phyloP scores from a whole-genome alignment of 2,888 invertebrate genomes.

The Melanchra persicariae region DNA sequence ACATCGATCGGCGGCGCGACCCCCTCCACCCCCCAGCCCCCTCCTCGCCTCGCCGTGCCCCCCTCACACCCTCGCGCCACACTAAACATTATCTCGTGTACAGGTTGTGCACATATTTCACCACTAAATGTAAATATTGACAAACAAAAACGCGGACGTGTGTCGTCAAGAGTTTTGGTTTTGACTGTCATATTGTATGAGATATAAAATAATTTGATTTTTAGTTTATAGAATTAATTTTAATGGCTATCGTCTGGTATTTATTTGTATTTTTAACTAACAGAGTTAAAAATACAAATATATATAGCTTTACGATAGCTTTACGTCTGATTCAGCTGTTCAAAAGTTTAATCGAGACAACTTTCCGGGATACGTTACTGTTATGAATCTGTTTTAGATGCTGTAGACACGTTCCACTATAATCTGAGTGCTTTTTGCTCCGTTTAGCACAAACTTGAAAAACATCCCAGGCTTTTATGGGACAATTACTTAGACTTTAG shows the following conservation, averaged over 20 bases:
- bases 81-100: slow-evolving; percentile 81
- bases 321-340: not conserved
- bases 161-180: slow-evolving; percentile 2
- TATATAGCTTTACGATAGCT: too few relatives aligned
- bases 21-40: slow-evolving; percentile 60
- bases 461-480: not conserved
- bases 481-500: not conserved
- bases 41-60: slow-evolving; percentile 41
- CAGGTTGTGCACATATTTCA: slow-evolving; percentile 67
- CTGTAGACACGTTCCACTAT: slow-evolving; percentile 3
- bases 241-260: not conserved
- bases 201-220: not conserved
- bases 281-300: too few relatives aligned
- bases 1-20: slow-evolving; percentile 82
- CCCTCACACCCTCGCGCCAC: slow-evolving; percentile 65
- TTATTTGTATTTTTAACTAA: too few relatives aligned
- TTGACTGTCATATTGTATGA: not conserved
- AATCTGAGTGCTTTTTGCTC: not conserved
- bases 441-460: slow-evolving; percentile 1
- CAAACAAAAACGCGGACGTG: slow-evolving; percentile 26
- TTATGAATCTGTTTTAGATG: slow-evolving; percentile 23
- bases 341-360: slow-evolving; percentile 14
- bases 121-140: slow-evolving; percentile 48
- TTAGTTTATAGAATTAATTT: not conserved
- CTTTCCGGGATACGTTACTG: slow-evolving; percentile 3